Evolutionary conservation across 2,888 invertebrate species (phyloP), one percentile per base, ranked within the genome.

Genomic region (Belgica antarctica): DNA sequence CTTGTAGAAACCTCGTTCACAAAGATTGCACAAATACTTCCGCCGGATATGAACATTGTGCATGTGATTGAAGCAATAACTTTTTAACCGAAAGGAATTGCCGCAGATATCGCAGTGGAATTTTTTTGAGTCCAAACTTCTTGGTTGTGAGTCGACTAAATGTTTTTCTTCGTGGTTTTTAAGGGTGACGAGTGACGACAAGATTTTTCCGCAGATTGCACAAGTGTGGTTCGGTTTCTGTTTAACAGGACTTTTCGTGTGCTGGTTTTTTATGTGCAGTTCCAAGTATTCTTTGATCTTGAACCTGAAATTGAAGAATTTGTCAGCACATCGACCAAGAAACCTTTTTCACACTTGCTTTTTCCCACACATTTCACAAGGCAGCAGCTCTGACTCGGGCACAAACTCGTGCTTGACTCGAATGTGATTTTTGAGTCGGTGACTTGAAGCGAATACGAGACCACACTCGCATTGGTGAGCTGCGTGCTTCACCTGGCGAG

Each of bases 391-490:
- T 8, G 52, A 52, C n/a, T 52, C 52, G n/a, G 52, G 52, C 17
- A 52, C 22, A 10, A 52, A 19, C 2, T 52, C 52, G 12, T 52
- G 52, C 17, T 52, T 52, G 4, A 22, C 22, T 12, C 52, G 52
- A 52, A 52, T 52, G 22, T 52, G 52, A 17, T 52, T 22, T 8
- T 10, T 7, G n/a, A 52, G 52, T 22, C 52, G 17, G 8, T 52
- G 52, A n/a, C 3, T 19, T 10, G 52, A 52, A 7, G 52, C 7
- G 12, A 52, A 52, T 22, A 5, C 22, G 17, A 2, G 2, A 4
- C 52, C 52, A 52, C 52, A 52, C 22, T 52, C 52, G 17, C 52
- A 52, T 52, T 52, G 17, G n/a, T 52, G 19, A 22, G 22, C n/a
- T n/a, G n/a, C n/a, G n/a, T n/a, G n/a, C n/a, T n/a, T n/a, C n/a